phyloP scores from a whole-genome alignment of 1,140 invertebrate genomes.

The Protaetia brevitarsis region DNA sequence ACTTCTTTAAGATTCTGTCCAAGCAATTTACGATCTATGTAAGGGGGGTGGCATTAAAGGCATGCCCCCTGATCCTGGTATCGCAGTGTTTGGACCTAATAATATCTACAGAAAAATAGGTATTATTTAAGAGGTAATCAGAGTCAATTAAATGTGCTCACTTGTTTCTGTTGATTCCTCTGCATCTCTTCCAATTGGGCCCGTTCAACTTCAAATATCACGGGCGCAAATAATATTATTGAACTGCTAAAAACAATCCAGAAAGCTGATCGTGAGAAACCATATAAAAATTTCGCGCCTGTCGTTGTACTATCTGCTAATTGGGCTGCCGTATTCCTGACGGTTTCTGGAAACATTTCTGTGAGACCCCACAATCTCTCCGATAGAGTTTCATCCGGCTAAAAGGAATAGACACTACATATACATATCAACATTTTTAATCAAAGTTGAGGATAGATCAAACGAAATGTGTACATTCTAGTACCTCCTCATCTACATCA shows the following conservation, averaged over 20 bases:
- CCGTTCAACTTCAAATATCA: slow-evolving; percentile 89
- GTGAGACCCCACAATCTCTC: slow-evolving; percentile 85
- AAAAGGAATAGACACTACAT: slow-evolving; percentile 25
- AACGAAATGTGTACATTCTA: not conserved
- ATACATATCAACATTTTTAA: not conserved
- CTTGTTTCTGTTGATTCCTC: slow-evolving; percentile 90
- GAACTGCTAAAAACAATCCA: slow-evolving; percentile 90
- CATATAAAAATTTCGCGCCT: slow-evolving; percentile 66
- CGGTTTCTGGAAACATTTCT: slow-evolving; percentile 90
- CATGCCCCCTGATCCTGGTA: slow-evolving; percentile 48
- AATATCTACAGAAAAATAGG: slow-evolving; percentile 51
- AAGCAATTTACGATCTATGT: slow-evolving; percentile 49
- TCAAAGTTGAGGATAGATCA: not conserved
- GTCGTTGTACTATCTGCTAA: slow-evolving; percentile 52
- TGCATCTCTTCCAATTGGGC: slow-evolving; percentile 91
- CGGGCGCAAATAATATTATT: slow-evolving; percentile 84
- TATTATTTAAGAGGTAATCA: slow-evolving; percentile 26
- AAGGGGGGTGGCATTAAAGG: slow-evolving; percentile 55
- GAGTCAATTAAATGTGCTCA: slow-evolving; percentile 42
- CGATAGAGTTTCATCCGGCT: slow-evolving; percentile 76
- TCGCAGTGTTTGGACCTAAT: slow-evolving; percentile 55
- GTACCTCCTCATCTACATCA: slow-evolving; percentile 45
- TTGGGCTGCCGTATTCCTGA: slow-evolving; percentile 65
- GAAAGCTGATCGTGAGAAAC: slow-evolving; percentile 70
- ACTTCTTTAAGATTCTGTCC: not conserved